Evolutionary conservation across 1,140 invertebrate genomes (phyloP).

Genomic region (Tetramorium alpestre): DNA sequence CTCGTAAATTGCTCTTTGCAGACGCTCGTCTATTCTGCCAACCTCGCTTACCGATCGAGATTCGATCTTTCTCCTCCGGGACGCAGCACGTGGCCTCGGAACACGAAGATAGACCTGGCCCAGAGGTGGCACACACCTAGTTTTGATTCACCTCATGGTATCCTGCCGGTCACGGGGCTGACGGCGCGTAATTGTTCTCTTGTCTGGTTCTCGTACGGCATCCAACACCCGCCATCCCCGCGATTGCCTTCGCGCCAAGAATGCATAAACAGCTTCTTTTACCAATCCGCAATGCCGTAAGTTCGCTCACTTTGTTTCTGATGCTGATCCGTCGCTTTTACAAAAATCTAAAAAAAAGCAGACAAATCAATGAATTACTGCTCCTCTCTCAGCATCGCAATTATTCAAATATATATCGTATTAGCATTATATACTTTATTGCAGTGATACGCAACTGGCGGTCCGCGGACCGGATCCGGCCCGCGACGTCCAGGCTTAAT

Average conservation of each 20-base stretch:
- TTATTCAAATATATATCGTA: background rate
- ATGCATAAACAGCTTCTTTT: slow-evolving; percentile 79
- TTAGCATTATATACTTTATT: background rate
- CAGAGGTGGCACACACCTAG: slow-evolving; percentile 75
- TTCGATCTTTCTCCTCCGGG: slow-evolving; percentile 74
- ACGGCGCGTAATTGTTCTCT: slow-evolving; percentile 84
- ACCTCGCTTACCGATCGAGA: slow-evolving; percentile 76
- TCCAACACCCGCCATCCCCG: slow-evolving; percentile 71
- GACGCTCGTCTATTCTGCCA: slow-evolving; percentile 66
- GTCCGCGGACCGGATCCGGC: no score
- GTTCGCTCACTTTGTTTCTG: slow-evolving; percentile 28
- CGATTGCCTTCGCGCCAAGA: slow-evolving; percentile 82
- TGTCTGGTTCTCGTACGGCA: slow-evolving; percentile 78
- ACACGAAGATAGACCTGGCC: slow-evolving; percentile 70
- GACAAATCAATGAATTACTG: background rate
- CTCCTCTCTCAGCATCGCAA: background rate
- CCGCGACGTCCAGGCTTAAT: no score
- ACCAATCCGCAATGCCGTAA: slow-evolving; percentile 73
- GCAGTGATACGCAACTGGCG: no score
- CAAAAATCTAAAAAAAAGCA: slow-evolving; percentile 3
- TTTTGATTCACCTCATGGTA: slow-evolving; percentile 83
- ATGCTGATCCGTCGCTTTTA: slow-evolving; percentile 1
- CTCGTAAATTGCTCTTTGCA: slow-evolving; percentile 66
- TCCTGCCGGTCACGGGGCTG: slow-evolving; percentile 80
- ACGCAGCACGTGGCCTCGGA: slow-evolving; percentile 70